phyloP scores from a whole-genome alignment of 2,888 invertebrate species.

The Cheilosia impressa region DNA sequence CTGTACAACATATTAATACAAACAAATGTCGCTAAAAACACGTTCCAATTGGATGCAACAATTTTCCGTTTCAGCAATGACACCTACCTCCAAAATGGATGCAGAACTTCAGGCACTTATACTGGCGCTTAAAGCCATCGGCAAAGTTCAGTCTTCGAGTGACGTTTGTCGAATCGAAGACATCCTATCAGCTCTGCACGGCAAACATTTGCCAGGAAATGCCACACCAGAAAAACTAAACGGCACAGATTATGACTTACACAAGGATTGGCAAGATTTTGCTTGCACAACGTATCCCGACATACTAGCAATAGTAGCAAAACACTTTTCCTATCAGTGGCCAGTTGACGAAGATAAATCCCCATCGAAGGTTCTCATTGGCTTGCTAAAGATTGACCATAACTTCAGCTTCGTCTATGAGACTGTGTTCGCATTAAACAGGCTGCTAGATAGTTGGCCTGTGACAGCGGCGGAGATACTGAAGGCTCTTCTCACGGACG shows the following conservation, averaged over 20 bases:
- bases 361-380: conserved; percentile 71
- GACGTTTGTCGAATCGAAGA: conserved; percentile 81
- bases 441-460: conserved; percentile 75
- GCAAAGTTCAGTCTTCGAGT: conserved; percentile 80
- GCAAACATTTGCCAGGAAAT: conserved; percentile 82
- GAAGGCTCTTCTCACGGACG: conserved; percentile 78
- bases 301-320: conserved; percentile 84
- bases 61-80: conserved; percentile 82
- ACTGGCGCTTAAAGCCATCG: conserved; percentile 76
- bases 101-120: conserved; percentile 77
- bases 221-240: conserved; percentile 88
- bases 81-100: conserved; percentile 72
- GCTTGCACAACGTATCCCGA: conserved; percentile 84
- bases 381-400: conserved; percentile 80
- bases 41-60: conserved; percentile 82
- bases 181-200: conserved; percentile 79
- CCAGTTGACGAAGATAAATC: conserved; percentile 81
- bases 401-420: conserved; percentile 79
- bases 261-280: conserved; percentile 81
- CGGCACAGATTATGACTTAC: conserved; percentile 84
- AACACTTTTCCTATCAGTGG: conserved; percentile 86
- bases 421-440: conserved; percentile 77
- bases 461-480: conserved; percentile 76
- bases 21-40: conserved; percentile 72
- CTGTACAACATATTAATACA: conserved; percentile 32